A percentile compares a stretch with the other conserved stretches of the same genome.
Evolutionary conservation across 1,140 invertebrate species (phyloP).

Genomic region (Mylabris phalerata): DNA sequence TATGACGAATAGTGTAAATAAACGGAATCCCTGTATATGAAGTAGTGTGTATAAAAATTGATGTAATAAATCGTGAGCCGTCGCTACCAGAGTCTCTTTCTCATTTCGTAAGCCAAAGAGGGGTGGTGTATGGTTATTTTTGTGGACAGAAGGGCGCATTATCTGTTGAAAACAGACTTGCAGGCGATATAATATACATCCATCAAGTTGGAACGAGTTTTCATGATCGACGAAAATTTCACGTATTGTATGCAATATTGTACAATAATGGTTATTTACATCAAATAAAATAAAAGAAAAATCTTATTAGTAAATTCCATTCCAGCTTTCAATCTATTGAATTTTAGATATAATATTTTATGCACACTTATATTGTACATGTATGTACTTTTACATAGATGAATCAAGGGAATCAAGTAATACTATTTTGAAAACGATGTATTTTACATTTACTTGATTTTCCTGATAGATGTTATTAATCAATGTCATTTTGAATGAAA

Average conservation of each 20-base stretch:
- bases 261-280: no score
- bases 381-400: background rate
- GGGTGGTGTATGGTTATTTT: conserved; percentile 10
- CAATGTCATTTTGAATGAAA: conserved; percentile 13
- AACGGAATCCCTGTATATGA: conserved; percentile 6
- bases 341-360: conserved; percentile 13
- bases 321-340: conserved; percentile 5
- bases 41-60: conserved; percentile 18
- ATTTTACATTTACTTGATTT: conserved; percentile 15
- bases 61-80: conserved; percentile 19
- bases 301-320: no score
- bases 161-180: conserved; percentile 18
- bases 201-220: conserved; percentile 8
- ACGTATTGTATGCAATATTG: conserved; percentile 5
- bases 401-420: conserved; percentile 7
- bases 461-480: conserved; percentile 12
- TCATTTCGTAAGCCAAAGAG: conserved; percentile 22
- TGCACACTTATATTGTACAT: no score
- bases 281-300: no score
- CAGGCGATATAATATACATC: conserved; percentile 17
- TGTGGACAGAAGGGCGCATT: conserved; percentile 16
- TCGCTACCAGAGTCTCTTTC: conserved; percentile 17
- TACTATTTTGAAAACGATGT: conserved; percentile 14
- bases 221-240: conserved; percentile 13
- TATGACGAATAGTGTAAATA: conserved; percentile 12